Percentiles rank a stretch among this genome's conserved stretches.
These are phyloP conservation scores for human (Homo sapiens) DNA, from an alignment of 2,113 vertebrate genomes.

Conservation along the genomic window DNA sequence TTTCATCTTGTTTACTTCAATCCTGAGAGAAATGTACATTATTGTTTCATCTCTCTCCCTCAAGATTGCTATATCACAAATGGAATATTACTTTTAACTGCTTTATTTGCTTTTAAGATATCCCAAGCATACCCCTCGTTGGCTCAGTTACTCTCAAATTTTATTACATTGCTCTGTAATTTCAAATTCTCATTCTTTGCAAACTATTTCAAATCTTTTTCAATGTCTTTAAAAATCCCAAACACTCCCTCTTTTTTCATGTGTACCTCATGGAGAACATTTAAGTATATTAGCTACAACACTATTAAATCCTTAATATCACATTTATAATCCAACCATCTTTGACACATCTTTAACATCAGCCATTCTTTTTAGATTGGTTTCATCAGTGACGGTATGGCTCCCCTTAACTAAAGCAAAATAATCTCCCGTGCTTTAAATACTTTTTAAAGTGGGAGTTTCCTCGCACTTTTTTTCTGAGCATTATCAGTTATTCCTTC, in stretches of 20 bases:
- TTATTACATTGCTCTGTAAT: background rate
- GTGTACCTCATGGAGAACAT: background rate
- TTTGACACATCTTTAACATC: background rate
- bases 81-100: background rate
- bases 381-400: background rate
- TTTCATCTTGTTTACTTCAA: background rate
- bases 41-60: background rate
- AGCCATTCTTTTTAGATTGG: background rate
- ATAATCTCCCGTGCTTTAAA: background rate
- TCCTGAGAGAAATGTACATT: background rate
- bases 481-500: background rate
- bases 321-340: background rate
- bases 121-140: background rate
- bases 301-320: background rate
- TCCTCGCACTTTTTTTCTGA: background rate
- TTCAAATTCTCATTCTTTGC: background rate
- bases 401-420: background rate
- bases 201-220: background rate
- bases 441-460: background rate
- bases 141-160: background rate
- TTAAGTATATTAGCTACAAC: background rate
- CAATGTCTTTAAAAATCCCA: background rate
- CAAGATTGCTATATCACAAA: background rate
- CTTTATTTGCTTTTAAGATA: background rate
- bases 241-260: background rate